These are phyloP conservation scores for Ferdinandea cuprea DNA, from an alignment of 2,888 invertebrate species.

Conservation along the genomic window DNA sequence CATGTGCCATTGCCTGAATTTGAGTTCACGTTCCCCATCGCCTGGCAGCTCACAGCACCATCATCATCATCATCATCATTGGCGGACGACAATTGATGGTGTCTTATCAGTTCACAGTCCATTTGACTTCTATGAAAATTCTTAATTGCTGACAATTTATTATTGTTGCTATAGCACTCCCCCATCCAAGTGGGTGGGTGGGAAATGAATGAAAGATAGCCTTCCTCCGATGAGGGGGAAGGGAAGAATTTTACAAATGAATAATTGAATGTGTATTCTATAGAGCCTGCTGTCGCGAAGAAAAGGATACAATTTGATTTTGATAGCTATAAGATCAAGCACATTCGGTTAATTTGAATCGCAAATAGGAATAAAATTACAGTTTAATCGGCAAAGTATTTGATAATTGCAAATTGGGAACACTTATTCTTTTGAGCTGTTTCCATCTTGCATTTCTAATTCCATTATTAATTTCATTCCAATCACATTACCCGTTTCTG, in stretches of 20 bases:
- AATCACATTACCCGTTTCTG: too few species aligned
- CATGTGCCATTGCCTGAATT: not conserved
- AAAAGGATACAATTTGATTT: too few species aligned
- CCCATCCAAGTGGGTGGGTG: not conserved
- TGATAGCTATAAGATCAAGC: too few species aligned
- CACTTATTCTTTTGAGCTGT: too few species aligned
- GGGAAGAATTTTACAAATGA: conserved; percentile 19
- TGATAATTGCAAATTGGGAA: too few species aligned
- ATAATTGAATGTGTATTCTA: too few species aligned
- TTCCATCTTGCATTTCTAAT: too few species aligned
- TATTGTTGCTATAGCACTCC: not conserved
- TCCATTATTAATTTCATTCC: too few species aligned
- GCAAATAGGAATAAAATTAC: too few species aligned
- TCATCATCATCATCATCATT: conserved; percentile 44
- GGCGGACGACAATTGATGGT: conserved; percentile 66
- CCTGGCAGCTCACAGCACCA: not conserved
- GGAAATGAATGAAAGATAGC: not conserved
- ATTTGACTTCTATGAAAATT: conserved; percentile 66
- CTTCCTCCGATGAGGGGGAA: not conserved
- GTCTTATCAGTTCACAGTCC: conserved; percentile 70
- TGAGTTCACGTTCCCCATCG: not conserved
- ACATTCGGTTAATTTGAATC: too few species aligned
- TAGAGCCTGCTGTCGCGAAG: too few species aligned
- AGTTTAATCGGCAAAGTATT: too few species aligned
- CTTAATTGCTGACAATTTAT: conserved; percentile 66